Conservation (phyloP, 2,888 invertebrate species). For the Tortrix viridana region DNA sequence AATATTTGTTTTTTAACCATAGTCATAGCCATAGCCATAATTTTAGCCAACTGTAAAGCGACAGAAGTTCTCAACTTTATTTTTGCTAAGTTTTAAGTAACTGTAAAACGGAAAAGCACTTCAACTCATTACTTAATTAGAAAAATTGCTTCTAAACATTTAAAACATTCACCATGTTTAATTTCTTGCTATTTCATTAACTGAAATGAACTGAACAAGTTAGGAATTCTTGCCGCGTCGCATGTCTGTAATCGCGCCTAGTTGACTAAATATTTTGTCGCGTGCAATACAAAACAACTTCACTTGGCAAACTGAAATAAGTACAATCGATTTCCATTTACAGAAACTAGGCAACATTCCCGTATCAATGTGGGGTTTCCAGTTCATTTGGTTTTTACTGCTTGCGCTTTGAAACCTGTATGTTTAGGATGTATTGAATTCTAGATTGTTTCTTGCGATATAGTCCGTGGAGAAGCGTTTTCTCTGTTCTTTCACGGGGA, state of each 20-base stretch:
- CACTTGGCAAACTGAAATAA: conserved; percentile 56
- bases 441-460: too few relatives aligned
- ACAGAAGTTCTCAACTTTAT: too few relatives aligned
- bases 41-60: too few relatives aligned
- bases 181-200: conserved; percentile 19
- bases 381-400: conserved; percentile 5
- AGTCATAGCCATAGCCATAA: too few relatives aligned
- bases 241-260: conserved; percentile 62
- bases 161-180: conserved; percentile 2
- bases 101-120: not conserved
- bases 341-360: conserved; percentile 34
- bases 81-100: too few relatives aligned
- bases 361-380: conserved; percentile 12
- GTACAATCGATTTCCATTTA: conserved; percentile 38
- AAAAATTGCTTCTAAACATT: conserved; percentile 4
- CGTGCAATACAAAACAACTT: conserved; percentile 63
- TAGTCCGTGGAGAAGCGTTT: too few relatives aligned
- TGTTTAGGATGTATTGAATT: not conserved
- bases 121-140: not conserved
- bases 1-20: too few relatives aligned
- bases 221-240: conserved; percentile 57
- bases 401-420: not conserved
- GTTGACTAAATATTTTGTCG: conserved; percentile 70
- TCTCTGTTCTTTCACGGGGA: too few relatives aligned
- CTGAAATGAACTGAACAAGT: conserved; percentile 50